Base-by-base conservation (phyloP, 2,113 vertebrate species). In the Bostrychus sinensis region DNA sequence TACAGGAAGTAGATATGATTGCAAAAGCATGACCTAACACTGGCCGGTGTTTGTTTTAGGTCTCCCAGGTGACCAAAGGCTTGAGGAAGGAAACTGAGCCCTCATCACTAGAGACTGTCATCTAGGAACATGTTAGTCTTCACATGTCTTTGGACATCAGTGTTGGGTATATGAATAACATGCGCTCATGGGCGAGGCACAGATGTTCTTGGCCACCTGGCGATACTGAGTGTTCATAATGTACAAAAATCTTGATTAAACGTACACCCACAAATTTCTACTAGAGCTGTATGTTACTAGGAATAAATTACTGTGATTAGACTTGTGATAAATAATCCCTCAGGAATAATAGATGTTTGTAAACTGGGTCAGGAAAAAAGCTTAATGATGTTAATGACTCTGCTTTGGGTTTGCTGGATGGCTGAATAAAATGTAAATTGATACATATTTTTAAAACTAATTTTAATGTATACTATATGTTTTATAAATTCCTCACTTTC, bases 1-100 rank as follows among this genome's bases (percentile, higher is more conserved):
- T 81, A 87, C 86, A 90, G 87, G 89, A 90, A 90, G 80, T 89
- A 80, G 79, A 83, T 80, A 71, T 88, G 80, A 88, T 89, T 86
- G 83, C 87, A 88, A 79, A 89, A 87, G 85, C 85, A 88, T 89
- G 89, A 90, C 86, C 88, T 91, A 88, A 90, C 84, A 53, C 86
- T 75, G 81, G 86, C 85, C 86, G 83, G 84, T 89, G 85, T 88
- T 90, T 89, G 86, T 88, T 67, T 77, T 90, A 89, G 73, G 85
- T 92, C 85, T 90, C 88, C 87, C 89, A 89, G 87, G 88, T 89
- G 89, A 90, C 89, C 79, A 70, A 68, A 80, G 83, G 81, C 86
- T 84, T 56, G 76, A 86, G 86, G 85, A 89, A 88, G 86, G 89
- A 89, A 90, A 89, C 86, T 62, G 73, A 89, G 75, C 81, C 81